Percentiles rank a stretch among this genome's conserved stretches.
These are phyloP conservation scores for Pyralis farinalis DNA, from an alignment of 2,888 invertebrate genomes.

Conservation along the genomic window DNA sequence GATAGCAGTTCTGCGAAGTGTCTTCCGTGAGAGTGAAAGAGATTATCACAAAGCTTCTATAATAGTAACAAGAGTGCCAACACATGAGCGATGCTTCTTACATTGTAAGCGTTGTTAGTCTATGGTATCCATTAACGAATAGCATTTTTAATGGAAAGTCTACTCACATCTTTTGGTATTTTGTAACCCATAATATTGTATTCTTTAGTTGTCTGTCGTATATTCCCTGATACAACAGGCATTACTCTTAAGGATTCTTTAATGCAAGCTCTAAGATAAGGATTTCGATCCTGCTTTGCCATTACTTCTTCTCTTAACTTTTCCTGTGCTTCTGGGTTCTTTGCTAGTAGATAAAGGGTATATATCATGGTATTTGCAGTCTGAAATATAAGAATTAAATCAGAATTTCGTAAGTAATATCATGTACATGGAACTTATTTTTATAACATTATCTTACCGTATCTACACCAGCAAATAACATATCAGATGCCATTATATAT, in stretches of 20 bases:
- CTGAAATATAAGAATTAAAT: slow-evolving; percentile 57
- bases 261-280: slow-evolving; percentile 85
- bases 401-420: too few relatives aligned
- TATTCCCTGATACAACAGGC: slow-evolving; percentile 80
- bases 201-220: slow-evolving; percentile 75
- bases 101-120: too few relatives aligned
- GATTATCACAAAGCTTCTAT: too few relatives aligned
- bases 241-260: slow-evolving; percentile 86
- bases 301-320: slow-evolving; percentile 81
- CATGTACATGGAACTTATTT: too few relatives aligned
- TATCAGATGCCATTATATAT: slow-evolving; percentile 83
- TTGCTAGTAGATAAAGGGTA: slow-evolving; percentile 82
- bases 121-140: too few relatives aligned
- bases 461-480: slow-evolving; percentile 52
- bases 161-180: slow-evolving; percentile 81
- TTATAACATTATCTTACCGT: slow-evolving; percentile 13
- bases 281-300: slow-evolving; percentile 33
- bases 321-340: slow-evolving; percentile 83
- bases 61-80: too few relatives aligned
- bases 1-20: too few relatives aligned
- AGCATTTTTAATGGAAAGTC: too few relatives aligned
- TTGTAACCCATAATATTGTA: slow-evolving; percentile 82
- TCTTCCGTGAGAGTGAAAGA: too few relatives aligned
- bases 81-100: too few relatives aligned
- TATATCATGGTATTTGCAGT: slow-evolving; percentile 78